These are phyloP conservation scores for Tridacna gigas DNA, from an alignment of 2,888 invertebrate genomes.

Conservation along the genomic window DNA sequence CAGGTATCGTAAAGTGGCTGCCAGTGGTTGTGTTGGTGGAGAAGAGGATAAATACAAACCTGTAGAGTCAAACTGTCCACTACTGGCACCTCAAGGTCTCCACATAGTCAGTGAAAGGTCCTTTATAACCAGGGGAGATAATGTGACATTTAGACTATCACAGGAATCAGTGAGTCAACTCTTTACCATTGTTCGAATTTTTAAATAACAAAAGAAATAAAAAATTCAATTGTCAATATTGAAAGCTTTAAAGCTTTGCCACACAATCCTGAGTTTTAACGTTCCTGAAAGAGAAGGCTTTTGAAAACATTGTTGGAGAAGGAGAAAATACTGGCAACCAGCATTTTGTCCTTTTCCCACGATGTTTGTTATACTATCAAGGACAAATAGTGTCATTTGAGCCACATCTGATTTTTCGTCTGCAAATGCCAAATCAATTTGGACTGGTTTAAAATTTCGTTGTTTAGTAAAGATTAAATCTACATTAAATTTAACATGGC, in stretches of 20 bases:
- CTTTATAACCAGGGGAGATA: conserved; percentile 63
- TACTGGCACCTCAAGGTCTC: conserved; percentile 73
- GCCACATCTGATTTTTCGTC: too few species aligned
- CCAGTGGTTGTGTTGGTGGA: conserved; percentile 75
- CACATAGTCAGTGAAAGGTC: conserved; percentile 61
- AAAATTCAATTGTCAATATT: too few species aligned
- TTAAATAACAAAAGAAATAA: too few species aligned
- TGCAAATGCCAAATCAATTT: too few species aligned
- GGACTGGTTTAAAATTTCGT: too few species aligned
- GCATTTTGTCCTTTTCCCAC: too few species aligned
- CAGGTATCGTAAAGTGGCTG: conserved; percentile 80
- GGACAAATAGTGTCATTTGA: too few species aligned
- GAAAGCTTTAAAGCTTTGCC: neutral
- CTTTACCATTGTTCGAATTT: neutral
- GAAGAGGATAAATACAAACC: conserved; percentile 62
- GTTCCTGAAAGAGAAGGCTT: neutral
- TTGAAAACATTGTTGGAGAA: neutral
- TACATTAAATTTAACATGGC: too few species aligned
- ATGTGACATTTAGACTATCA: conserved; percentile 68
- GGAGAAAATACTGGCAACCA: neutral
- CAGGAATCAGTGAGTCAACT: conserved; percentile 73
- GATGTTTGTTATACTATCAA: too few species aligned
- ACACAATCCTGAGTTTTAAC: neutral
- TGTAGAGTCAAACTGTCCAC: conserved; percentile 69
- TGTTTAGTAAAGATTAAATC: too few species aligned